Evolutionary conservation across 2,113 vertebrate genomes (phyloP).

Genomic region (Oreotrochilus melanogaster): DNA sequence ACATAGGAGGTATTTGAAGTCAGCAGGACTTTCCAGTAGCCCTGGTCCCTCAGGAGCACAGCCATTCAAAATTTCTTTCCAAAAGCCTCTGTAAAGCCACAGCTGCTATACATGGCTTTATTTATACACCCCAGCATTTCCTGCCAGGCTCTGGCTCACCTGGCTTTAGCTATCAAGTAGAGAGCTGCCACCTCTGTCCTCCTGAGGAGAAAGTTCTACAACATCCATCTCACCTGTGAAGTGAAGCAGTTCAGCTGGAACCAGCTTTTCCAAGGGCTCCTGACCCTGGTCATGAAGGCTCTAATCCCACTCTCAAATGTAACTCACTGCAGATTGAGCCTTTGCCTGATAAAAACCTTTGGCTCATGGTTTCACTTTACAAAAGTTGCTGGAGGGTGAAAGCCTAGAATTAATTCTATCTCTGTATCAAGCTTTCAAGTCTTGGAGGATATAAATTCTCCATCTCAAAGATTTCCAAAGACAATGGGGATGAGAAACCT

Average conservation of each 20-base stretch:
- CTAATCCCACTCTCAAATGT: not conserved
- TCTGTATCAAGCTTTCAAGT: not conserved
- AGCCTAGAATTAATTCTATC: not conserved
- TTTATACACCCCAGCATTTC: not conserved
- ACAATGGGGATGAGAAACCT: not conserved
- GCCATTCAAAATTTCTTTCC: not conserved
- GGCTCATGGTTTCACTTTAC: not conserved
- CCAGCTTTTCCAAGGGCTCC: not conserved
- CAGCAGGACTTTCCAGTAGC: not conserved
- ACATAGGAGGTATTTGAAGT: fast-evolving
- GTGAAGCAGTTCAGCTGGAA: not conserved
- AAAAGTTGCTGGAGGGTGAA: not conserved
- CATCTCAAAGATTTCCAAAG: not conserved
- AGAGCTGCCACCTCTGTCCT: not conserved
- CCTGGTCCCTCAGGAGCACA: not conserved
- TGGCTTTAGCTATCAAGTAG: not conserved
- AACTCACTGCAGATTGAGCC: not conserved
- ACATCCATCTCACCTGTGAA: not conserved
- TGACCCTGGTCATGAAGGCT: not conserved
- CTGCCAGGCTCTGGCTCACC: not conserved
- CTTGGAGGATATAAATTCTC: not conserved
- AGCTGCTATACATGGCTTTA: fast-evolving
- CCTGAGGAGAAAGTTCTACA: not conserved
- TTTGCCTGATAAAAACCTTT: not conserved
- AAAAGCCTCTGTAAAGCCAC: fast-evolving